Base-by-base conservation (phyloP, 2,888 invertebrate species). In the Thecophora atra region DNA sequence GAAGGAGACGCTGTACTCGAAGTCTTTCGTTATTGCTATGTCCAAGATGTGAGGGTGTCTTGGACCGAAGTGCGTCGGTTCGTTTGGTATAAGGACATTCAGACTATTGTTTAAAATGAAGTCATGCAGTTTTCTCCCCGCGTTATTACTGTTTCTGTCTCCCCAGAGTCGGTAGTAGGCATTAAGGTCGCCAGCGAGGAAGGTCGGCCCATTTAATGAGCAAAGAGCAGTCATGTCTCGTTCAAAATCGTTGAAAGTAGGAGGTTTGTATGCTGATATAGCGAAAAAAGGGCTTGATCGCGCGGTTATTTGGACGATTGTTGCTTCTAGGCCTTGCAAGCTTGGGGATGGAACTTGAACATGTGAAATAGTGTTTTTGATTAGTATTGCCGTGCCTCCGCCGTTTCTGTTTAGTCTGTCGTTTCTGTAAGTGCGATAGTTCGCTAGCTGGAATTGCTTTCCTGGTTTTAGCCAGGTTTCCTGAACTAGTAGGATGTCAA, bases 401-500 rank as follows among this genome's bases (percentile, higher is more conserved):
- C n/a, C 54, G 13, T 24, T 58, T 11, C 58, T 24, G 13, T 24
- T 26, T 28, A 28, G 58, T 21, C 54, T 11, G n/a, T 54, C 54
- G 21, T 1, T 54, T 24, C 54, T 54, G 24, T 54, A 54, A 6
- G 21, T 54, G 3, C 3, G 6, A 1, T 54, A 54, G 2, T 54
- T 54, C 8, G 15, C 21, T 11, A 54, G 26, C 13, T 3, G 13
- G 6, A 58, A 24, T 1, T 28, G 8, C 3, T 58, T 24, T 24
- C 58, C 58, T 21, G 28, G 5, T 28, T 58, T 58, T 3, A 58
- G 58, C 11, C 21, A 58, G 11, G 58, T 58, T 58, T 58, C 58
- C 24, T 58, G 58, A 24, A 58, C 13, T 15, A 54, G 21, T 21
- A n/a, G 11, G 11, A 54, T 54, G 21, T 54, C 54, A 21, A 21